phyloP scores from a whole-genome alignment of 2,113 vertebrate genomes.

The Ahaetulla prasina region DNA sequence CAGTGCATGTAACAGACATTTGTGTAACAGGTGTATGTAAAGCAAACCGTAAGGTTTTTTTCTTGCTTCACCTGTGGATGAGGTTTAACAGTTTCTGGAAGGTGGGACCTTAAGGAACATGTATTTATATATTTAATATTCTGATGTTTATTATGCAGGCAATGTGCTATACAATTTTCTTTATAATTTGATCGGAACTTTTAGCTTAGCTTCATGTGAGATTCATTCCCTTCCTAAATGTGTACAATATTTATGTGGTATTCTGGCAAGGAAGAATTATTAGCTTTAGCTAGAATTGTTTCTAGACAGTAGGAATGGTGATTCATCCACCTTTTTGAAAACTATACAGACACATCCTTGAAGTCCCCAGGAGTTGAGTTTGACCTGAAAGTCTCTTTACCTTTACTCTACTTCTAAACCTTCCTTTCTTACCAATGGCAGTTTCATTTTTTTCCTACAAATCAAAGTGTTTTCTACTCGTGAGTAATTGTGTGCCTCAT shows the following conservation, averaged over 20 bases:
- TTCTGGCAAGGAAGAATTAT: neutral
- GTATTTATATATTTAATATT: neutral
- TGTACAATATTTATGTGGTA: neutral
- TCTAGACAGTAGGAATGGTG: neutral
- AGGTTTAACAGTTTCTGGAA: neutral
- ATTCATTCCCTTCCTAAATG: neutral
- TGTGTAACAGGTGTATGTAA: neutral
- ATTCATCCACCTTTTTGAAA: neutral
- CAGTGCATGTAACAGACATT: neutral
- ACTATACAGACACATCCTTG: neutral
- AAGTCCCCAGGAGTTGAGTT: neutral
- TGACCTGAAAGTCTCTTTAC: neutral
- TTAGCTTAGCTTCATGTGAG: neutral
- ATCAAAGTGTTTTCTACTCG: neutral
- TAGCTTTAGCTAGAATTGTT: neutral
- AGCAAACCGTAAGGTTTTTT: neutral
- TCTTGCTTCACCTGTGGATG: neutral
- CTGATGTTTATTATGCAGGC: neutral
- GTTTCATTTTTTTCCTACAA: neutral
- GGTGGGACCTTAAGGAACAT: neutral
- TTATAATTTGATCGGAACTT: neutral
- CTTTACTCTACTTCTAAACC: neutral
- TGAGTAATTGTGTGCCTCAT: neutral
- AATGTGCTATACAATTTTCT: neutral
- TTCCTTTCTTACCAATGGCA: neutral